Evolutionary conservation across 2,888 invertebrate genomes (phyloP).

Genomic region (Hyalella azteca): DNA sequence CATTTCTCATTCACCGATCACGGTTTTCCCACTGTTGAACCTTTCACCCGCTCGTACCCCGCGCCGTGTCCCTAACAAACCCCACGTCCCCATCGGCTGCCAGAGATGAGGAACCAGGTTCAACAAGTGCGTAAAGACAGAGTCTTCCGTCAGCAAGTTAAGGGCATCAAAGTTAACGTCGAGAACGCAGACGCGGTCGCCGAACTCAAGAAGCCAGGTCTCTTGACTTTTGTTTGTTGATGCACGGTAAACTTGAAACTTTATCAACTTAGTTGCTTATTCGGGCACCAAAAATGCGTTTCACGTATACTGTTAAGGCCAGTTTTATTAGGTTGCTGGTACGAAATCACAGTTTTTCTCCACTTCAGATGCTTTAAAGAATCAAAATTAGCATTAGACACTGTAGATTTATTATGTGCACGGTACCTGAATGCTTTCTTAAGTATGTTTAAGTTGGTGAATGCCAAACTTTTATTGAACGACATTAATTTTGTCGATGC

Average conservation of each 20-base stretch:
- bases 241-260: background rate
- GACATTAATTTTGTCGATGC: too few species aligned
- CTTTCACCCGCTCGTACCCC: background rate
- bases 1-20: background rate
- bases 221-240: background rate
- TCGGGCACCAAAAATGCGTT: background rate
- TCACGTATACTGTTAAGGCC: too few species aligned
- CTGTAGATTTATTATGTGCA: too few species aligned
- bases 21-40: background rate
- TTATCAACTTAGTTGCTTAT: background rate
- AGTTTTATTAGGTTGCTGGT: too few species aligned
- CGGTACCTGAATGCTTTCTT: too few species aligned
- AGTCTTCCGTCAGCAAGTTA: slow-evolving; percentile 8
- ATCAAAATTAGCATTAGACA: too few species aligned
- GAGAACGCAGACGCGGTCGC: slow-evolving; percentile 4
- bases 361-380: too few species aligned
- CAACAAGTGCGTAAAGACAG: slow-evolving; percentile 11
- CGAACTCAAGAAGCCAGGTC: slow-evolving; percentile 2
- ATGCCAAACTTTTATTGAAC: too few species aligned
- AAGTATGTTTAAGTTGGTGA: too few species aligned
- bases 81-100: slow-evolving; percentile 63
- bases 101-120: slow-evolving; percentile 40
- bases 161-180: slow-evolving; percentile 30
- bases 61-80: slow-evolving; percentile 58
- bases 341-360: too few species aligned